Base-by-base conservation (phyloP, 2,888 invertebrate species). In the Protophormia terraenovae region DNA sequence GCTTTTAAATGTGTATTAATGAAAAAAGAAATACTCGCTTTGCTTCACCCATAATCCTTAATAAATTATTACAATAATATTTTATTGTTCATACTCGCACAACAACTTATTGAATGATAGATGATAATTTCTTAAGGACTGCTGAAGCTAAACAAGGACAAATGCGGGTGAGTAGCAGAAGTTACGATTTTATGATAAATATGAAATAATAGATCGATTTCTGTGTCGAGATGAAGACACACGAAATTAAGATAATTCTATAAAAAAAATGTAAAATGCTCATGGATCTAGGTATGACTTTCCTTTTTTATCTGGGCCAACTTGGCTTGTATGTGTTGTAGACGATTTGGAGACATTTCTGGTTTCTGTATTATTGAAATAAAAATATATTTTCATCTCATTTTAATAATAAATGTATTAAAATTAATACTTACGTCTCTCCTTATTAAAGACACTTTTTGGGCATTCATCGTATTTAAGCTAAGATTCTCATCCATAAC, bases 401-500 rank as follows among this genome's bases (percentile, higher is more conserved):
- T 3, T 14, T 7, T 45, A 60, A 14, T 38, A 22, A 1, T 38
- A 10, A 24, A n/a, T 24, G 8, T n/a, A 73, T 35, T 50, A 14
- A 10, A 60, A 19, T 66, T n/a, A 38, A 14, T 75, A 89, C 90
- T 89, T 86, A 92, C 92, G 86, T 93, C 92, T 80, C 90, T 91
- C 76, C 90, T 88, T 66, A 92, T 92, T 19, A 93, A 89, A 69
- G 92, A 92, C 14, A 88, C 89, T 88, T 91, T 92, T 87, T 91
- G 91, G 38, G 92, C 88, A 86, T 90, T 92, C 89, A 91, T 89
- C 4, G 90, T 88, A 87, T 93, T 92, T 27, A 93, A 87, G 84
- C 90, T 92, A 77, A 93, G 88, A 89, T 93, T 93, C 87, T 93
- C 93, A 89, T 93, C 93, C 67, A 90, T 91, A 24, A 91, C 90